These are phyloP conservation scores for Ivindomyrus marchei DNA, from an alignment of 2,113 vertebrate species.

Conservation along the genomic window DNA sequence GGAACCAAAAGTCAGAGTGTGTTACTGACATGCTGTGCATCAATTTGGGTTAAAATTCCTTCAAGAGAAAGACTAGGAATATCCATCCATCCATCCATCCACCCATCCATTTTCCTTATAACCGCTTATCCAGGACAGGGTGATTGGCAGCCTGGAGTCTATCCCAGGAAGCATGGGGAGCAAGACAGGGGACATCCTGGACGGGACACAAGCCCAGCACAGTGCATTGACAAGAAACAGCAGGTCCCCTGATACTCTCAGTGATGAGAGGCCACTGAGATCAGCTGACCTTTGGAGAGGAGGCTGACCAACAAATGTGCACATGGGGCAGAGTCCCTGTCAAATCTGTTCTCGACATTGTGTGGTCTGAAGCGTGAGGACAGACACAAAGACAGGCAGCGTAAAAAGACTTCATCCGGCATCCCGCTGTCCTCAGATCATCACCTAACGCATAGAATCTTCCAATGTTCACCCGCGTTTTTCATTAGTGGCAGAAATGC, in stretches of 20 bases:
- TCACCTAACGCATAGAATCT: neutral
- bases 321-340: neutral
- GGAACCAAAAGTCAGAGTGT: neutral
- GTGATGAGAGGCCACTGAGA: neutral
- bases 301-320: neutral
- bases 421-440: neutral
- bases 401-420: neutral
- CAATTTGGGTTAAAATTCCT: neutral
- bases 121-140: neutral
- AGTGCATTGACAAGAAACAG: neutral
- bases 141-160: neutral
- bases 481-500: neutral
- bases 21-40: neutral
- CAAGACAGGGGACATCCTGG: neutral
- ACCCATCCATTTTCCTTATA: neutral
- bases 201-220: neutral
- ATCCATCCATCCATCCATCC: neutral
- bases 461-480: neutral
- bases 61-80: neutral
- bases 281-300: neutral
- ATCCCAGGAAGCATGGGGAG: neutral
- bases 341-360: neutral
- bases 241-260: neutral
- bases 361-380: neutral
- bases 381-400: neutral